phyloP scores from a whole-genome alignment of 2,797 vertebrate genomes.

The Oreochromis mossambicus region DNA sequence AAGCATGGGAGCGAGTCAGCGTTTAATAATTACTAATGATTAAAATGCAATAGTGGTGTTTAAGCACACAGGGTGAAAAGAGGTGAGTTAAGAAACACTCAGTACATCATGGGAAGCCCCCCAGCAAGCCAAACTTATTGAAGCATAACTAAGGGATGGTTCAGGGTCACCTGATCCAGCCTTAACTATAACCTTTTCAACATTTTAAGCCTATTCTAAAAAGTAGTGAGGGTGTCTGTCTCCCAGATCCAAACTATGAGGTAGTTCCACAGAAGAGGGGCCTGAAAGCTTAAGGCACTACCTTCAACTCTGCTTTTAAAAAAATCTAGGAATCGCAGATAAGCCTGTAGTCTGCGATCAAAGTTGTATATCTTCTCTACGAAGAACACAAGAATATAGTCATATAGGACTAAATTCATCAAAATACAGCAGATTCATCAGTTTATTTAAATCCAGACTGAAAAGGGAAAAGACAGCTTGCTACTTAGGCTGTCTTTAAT shows the following conservation, averaged over 20 bases:
- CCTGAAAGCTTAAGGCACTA: neutral
- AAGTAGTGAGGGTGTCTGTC: neutral
- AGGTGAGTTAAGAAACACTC: neutral
- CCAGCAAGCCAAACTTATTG: neutral
- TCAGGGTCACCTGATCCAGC: neutral
- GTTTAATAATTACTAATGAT: neutral
- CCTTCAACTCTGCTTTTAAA: neutral
- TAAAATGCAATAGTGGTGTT: neutral
- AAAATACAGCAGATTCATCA: neutral
- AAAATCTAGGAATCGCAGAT: neutral
- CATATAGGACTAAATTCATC: neutral
- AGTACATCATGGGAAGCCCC: neutral
- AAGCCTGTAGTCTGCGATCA: neutral
- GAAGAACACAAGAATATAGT: neutral
- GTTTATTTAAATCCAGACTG: neutral
- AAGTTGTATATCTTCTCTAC: neutral
- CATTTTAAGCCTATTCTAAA: neutral
- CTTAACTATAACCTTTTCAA: neutral
- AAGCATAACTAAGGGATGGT: neutral
- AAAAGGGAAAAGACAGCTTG: conserved; percentile 3
- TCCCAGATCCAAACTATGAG: neutral
- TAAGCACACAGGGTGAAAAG: neutral
- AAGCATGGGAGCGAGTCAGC: neutral
- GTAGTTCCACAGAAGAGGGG: neutral
- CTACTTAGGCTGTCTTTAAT: neutral